Conservation (phyloP, 1,140 invertebrate genomes). For the Nasonia giraulti region DNA sequence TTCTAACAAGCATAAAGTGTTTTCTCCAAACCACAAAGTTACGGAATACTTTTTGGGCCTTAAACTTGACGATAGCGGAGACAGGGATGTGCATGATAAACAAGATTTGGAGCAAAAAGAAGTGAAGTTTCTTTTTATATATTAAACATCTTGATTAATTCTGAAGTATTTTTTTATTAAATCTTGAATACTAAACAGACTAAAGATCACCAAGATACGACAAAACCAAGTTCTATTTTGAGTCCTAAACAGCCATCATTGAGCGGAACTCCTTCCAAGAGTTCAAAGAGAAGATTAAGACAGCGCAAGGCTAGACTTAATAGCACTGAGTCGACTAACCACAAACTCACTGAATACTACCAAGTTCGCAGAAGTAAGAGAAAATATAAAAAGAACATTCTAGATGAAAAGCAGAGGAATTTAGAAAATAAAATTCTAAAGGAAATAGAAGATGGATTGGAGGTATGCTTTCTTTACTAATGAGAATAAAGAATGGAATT, state of each 20-base stretch:
- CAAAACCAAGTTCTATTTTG: not conserved
- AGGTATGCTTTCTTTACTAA: constrained; percentile 74
- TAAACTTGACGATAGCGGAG: constrained; percentile 19
- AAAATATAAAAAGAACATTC: constrained; percentile 87
- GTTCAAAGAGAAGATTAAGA: not conserved
- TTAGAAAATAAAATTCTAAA: constrained; percentile 86
- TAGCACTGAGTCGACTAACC: constrained; percentile 67
- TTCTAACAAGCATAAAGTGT: constrained; percentile 1
- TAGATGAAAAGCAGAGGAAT: constrained; percentile 88
- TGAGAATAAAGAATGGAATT: not conserved
- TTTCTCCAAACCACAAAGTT: constrained; percentile 34
- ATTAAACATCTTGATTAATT: not conserved
- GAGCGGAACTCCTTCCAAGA: not conserved
- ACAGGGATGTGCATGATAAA: not conserved
- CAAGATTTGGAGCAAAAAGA: constrained; percentile 4
- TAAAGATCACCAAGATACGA: not conserved
- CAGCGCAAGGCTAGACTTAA: not conserved
- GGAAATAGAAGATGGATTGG: constrained; percentile 87
- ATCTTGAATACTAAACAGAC: constrained; percentile 2
- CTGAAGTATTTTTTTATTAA: not conserved
- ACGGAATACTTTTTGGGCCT: constrained; percentile 39
- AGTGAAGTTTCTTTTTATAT: constrained; percentile 12
- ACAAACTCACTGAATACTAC: constrained; percentile 92
- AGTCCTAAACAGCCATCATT: not conserved
- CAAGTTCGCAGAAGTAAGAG: constrained; percentile 91